phyloP scores from a whole-genome alignment of 2,888 invertebrate genomes.

The Stenodema calcarata region DNA sequence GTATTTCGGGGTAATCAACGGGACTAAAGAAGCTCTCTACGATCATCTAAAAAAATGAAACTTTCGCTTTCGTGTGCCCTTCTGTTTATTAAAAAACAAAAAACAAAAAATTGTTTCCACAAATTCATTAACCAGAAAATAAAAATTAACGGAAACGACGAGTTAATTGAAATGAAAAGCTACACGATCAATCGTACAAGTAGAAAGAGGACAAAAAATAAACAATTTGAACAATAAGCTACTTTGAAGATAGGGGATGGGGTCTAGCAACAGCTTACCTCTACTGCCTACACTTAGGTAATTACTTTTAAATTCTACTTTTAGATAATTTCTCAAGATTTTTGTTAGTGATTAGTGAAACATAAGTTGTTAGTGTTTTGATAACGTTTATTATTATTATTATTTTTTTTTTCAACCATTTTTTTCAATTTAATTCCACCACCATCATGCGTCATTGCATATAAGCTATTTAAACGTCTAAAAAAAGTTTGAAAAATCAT shows the following conservation, averaged over 20 bases:
- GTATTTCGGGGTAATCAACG: slow-evolving; percentile 39
- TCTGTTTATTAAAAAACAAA: too few species aligned
- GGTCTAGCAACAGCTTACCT: slow-evolving; percentile 46
- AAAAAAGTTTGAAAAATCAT: slow-evolving; percentile 25
- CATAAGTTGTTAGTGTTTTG: slow-evolving; percentile 6
- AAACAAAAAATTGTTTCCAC: slow-evolving; percentile 10
- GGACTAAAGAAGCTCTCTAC: slow-evolving; percentile 47
- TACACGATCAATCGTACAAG: slow-evolving; percentile 42
- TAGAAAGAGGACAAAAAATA: slow-evolving; percentile 6
- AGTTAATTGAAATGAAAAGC: slow-evolving; percentile 14
- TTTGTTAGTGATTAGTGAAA: slow-evolving; percentile 14
- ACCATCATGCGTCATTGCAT: slow-evolving; percentile 48
- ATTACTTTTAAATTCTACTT: slow-evolving; percentile 10
- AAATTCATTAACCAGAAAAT: neutral
- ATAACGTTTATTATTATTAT: neutral
- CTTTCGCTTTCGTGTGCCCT: slow-evolving; percentile 32
- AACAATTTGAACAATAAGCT: slow-evolving; percentile 3
- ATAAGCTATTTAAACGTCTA: slow-evolving; percentile 44
- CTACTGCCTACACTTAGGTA: slow-evolving; percentile 44
- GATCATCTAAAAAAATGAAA: slow-evolving; percentile 35
- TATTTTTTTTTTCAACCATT: neutral
- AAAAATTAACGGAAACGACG: slow-evolving; percentile 7
- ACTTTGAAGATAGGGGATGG: slow-evolving; percentile 28
- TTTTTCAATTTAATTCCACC: slow-evolving; percentile 31
- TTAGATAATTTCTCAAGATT: slow-evolving; percentile 7